phyloP scores from a whole-genome alignment of 2,888 invertebrate species.

The Himalopsyche japonica region DNA sequence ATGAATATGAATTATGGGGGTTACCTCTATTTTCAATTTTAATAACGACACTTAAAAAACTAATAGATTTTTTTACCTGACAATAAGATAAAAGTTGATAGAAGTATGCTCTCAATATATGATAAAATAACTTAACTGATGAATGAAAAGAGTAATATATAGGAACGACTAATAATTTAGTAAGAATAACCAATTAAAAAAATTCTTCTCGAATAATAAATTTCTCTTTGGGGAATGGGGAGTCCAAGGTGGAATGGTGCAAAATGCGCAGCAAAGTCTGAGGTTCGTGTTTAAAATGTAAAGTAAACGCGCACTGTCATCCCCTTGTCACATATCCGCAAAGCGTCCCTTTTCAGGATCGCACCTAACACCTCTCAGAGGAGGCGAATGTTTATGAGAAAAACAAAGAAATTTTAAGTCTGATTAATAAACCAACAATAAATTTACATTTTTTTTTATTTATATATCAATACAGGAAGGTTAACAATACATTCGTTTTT shows the following conservation, averaged over 20 bases:
- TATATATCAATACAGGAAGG: too few relatives aligned
- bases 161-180: too few relatives aligned
- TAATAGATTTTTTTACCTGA: too few relatives aligned
- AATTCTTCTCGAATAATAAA: not conserved
- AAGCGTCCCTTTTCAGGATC: constrained; percentile 10
- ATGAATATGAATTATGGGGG: too few relatives aligned
- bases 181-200: not conserved
- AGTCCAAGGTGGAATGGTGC: not conserved
- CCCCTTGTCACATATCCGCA: constrained; percentile 40
- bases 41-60: too few relatives aligned
- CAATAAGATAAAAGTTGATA: too few relatives aligned
- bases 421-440: not conserved
- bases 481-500: too few relatives aligned
- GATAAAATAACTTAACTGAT: too few relatives aligned
- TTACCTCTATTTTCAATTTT: too few relatives aligned
- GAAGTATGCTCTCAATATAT: too few relatives aligned
- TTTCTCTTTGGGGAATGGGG: not conserved
- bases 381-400: not conserved
- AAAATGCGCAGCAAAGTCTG: not conserved
- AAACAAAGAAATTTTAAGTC: not conserved
- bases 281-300: constrained; percentile 41
- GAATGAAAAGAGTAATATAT: too few relatives aligned
- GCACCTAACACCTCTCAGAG: constrained; percentile 2
- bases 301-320: constrained; percentile 41
- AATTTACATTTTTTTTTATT: too few relatives aligned